Evolutionary conservation across 2,113 vertebrate genomes (phyloP).

Genomic region (human): DNA sequence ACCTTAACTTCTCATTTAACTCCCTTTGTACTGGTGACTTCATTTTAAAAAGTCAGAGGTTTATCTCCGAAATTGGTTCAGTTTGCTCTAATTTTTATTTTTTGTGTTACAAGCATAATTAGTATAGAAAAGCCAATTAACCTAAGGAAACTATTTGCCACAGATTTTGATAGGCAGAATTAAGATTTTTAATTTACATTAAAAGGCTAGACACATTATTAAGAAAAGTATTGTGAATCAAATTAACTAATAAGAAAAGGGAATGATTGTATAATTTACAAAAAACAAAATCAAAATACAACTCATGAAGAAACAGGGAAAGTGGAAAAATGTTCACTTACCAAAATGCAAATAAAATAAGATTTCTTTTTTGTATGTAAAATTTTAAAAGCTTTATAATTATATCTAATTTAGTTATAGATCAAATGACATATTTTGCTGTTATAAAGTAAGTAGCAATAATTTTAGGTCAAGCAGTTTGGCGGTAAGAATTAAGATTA

Average conservation of each 20-base stretch:
- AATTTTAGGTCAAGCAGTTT: neutral
- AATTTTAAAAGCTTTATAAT: neutral
- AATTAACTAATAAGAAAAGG: neutral
- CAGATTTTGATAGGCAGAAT: neutral
- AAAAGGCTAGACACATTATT: neutral
- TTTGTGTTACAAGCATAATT: neutral
- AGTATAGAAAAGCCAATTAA: neutral
- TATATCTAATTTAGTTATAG: neutral
- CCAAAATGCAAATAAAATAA: neutral
- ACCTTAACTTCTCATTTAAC: neutral
- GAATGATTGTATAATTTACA: neutral
- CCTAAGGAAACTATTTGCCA: constrained; percentile 2
- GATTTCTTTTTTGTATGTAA: neutral
- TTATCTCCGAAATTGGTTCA: neutral
- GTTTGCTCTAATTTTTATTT: neutral
- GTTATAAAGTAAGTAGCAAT: neutral
- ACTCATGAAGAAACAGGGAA: neutral
- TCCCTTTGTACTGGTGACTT: neutral
- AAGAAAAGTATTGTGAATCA: neutral
- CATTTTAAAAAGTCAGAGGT: neutral
- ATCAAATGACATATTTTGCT: neutral
- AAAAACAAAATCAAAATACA: neutral
- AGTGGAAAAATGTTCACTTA: neutral
- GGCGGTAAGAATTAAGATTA: neutral
- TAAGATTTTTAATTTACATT: neutral